A percentile compares a stretch with the other conserved stretches of the same genome.
Conservation (phyloP, 2,113 vertebrate species). For the Phaethon lepturus region DNA sequence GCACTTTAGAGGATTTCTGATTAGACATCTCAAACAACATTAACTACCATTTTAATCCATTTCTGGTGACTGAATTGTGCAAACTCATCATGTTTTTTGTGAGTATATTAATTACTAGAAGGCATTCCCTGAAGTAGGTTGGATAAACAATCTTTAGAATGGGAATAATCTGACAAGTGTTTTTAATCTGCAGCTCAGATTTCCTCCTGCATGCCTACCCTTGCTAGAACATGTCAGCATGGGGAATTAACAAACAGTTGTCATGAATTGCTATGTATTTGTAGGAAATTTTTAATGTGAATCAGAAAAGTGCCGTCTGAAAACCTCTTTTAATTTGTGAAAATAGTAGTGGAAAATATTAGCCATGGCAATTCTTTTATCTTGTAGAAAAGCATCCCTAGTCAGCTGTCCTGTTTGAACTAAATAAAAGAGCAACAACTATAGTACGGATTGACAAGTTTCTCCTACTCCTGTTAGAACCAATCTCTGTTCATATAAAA, state of each 20-base stretch:
- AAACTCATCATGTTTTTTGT: neutral
- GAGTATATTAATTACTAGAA: neutral
- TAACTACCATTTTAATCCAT: neutral
- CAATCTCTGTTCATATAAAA: neutral
- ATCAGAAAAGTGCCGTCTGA: neutral
- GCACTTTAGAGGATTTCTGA: neutral
- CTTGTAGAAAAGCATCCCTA: neutral
- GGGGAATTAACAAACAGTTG: neutral
- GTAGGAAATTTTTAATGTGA: neutral
- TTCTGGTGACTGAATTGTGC: neutral
- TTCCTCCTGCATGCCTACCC: neutral
- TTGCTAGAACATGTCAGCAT: neutral
- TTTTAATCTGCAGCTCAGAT: neutral
- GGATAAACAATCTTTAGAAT: neutral
- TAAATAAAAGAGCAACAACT: neutral
- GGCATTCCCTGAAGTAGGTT: neutral
- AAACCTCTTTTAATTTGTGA: neutral
- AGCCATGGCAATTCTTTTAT: neutral
- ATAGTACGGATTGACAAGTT: neutral
- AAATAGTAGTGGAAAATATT: neutral
- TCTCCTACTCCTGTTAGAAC: neutral
- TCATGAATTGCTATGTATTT: neutral
- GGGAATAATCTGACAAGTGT: neutral
- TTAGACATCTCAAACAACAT: constrained; percentile 18
- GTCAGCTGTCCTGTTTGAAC: neutral